phyloP scores from a whole-genome alignment of 2,888 invertebrate genomes.

The Gibbula magus region DNA sequence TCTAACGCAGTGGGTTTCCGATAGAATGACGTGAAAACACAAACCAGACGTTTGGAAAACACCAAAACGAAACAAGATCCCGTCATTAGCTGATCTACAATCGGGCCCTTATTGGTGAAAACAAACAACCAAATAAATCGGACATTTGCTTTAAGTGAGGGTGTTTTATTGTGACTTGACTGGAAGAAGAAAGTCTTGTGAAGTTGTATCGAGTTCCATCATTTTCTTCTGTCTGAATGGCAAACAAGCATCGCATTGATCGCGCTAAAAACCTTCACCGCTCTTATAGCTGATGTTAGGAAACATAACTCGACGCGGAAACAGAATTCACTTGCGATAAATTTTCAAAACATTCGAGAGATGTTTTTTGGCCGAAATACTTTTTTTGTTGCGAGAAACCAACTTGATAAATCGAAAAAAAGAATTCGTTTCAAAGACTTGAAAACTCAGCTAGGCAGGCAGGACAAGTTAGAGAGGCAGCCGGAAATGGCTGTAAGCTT shows the following conservation, averaged over 20 bases:
- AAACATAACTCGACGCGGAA: background rate
- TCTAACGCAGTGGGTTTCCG: conserved; percentile 13
- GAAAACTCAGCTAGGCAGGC: too few species aligned
- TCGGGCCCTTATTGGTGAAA: conserved; percentile 19
- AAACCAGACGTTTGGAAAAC: conserved; percentile 15
- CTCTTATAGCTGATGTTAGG: background rate
- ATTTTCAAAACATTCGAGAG: conserved; percentile 16
- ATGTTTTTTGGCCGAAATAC: background rate
- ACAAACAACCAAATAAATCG: conserved; percentile 19
- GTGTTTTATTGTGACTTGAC: conserved; percentile 17
- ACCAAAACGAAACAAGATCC: conserved; percentile 19
- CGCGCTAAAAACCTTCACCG: background rate
- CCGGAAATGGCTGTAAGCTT: background rate
- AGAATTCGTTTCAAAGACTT: too few species aligned
- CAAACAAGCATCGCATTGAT: conserved; percentile 18
- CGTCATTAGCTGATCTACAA: conserved; percentile 16
- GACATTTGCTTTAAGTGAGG: conserved; percentile 12
- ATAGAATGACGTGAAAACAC: conserved; percentile 18
- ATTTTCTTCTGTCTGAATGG: background rate
- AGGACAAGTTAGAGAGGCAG: background rate
- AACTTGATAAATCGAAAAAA: conserved; percentile 15
- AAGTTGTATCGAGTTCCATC: background rate
- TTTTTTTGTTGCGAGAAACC: background rate
- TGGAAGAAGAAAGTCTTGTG: background rate
- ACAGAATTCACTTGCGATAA: background rate